Evolutionary conservation across 2,888 invertebrate species (phyloP).

Genomic region (Crossocerus cetratus): DNA sequence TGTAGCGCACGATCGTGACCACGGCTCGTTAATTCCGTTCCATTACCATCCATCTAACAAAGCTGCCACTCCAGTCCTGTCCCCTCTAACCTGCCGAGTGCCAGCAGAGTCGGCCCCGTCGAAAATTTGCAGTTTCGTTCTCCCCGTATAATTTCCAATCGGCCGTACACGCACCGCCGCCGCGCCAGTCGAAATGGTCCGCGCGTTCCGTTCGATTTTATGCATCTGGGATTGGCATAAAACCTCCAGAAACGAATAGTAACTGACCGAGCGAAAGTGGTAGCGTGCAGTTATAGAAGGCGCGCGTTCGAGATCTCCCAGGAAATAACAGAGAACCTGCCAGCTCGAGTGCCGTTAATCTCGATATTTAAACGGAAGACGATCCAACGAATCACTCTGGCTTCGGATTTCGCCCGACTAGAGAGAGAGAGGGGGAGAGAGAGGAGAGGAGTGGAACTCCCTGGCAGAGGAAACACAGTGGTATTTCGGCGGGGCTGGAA

Average conservation of each 20-base stretch:
- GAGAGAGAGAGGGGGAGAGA: constrained; percentile 30
- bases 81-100: neutral
- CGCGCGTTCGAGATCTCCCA: constrained; percentile 27
- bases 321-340: constrained; percentile 63
- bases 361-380: constrained; percentile 64
- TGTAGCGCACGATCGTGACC: constrained; percentile 9
- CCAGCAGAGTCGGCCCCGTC: constrained; percentile 30
- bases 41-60: constrained; percentile 52
- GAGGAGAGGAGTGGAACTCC: constrained; percentile 9
- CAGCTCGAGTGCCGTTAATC: constrained; percentile 46
- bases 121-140: constrained; percentile 62
- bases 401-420: constrained; percentile 28
- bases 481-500: constrained; percentile 7
- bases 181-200: neutral
- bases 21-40: constrained; percentile 56
- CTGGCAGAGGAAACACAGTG: neutral
- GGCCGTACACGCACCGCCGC: constrained; percentile 28
- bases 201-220: constrained; percentile 36
- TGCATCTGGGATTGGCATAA: constrained; percentile 49
- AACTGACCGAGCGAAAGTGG: constrained; percentile 27
- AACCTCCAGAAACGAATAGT: constrained; percentile 45
- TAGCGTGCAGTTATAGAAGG: constrained; percentile 26
- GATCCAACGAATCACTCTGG: constrained; percentile 33
- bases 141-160: constrained; percentile 60
- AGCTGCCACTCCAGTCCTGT: too few species aligned